These are phyloP conservation scores for Bryconaethiops microstoma DNA, from an alignment of 2,797 vertebrate genomes.

Conservation along the genomic window DNA sequence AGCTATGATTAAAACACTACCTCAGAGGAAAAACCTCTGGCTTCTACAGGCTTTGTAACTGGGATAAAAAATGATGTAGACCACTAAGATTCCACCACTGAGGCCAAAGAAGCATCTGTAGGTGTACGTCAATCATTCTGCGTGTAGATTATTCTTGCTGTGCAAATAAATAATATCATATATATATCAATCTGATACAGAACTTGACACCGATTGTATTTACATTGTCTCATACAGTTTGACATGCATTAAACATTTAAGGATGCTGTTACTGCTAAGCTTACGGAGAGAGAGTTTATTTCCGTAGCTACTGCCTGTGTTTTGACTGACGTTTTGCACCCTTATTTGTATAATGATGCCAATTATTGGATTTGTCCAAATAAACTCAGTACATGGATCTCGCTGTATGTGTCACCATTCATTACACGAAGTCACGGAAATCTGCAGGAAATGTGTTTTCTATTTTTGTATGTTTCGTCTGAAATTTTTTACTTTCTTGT, in stretches of 20 bases:
- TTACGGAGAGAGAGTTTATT: not conserved
- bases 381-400: not conserved
- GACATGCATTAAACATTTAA: too few species aligned
- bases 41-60: too few species aligned
- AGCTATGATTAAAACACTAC: not conserved
- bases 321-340: not conserved
- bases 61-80: too few species aligned
- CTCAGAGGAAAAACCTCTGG: not conserved
- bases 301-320: not conserved
- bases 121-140: too few species aligned
- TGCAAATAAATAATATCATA: too few species aligned
- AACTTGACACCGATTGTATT: too few species aligned
- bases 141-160: too few species aligned
- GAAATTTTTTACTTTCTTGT: conserved; percentile 3
- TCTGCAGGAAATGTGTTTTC: not conserved
- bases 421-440: not conserved
- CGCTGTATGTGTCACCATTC: not conserved
- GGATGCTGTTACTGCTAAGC: not conserved
- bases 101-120: too few species aligned
- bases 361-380: not conserved
- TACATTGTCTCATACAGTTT: too few species aligned
- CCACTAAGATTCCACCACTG: too few species aligned
- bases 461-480: not conserved
- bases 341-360: not conserved
- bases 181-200: too few species aligned